Evolutionary conservation across 2,797 vertebrate species (phyloP).

Genomic region (Eulemur albifrons): DNA sequence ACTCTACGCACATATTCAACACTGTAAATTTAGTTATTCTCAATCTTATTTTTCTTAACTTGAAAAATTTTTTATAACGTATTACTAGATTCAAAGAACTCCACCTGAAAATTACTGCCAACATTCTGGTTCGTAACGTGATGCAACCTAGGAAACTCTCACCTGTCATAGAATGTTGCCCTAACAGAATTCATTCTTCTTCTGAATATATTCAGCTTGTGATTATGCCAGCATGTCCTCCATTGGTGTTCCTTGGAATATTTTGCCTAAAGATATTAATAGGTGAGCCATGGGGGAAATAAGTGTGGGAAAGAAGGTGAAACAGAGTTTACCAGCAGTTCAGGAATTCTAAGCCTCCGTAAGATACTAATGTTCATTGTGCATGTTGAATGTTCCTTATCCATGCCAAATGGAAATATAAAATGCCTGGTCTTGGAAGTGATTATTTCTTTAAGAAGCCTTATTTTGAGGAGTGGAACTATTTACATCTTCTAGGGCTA

Average conservation of each 20-base stretch:
- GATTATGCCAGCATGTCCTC: not conserved
- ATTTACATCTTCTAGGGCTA: not conserved
- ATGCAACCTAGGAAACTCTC: not conserved
- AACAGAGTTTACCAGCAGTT: not conserved
- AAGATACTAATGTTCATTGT: not conserved
- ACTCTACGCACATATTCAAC: not conserved
- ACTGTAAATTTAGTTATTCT: not conserved
- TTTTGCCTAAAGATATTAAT: not conserved
- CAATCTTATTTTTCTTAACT: not conserved
- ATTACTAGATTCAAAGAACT: not conserved
- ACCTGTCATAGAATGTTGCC: not conserved
- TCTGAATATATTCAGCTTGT: not conserved
- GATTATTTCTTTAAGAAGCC: not conserved
- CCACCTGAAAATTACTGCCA: not conserved
- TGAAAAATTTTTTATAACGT: not conserved
- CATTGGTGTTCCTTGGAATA: not conserved
- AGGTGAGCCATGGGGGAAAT: not conserved
- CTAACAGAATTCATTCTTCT: not conserved
- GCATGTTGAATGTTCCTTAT: not conserved
- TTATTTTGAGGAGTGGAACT: not conserved
- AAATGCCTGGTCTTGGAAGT: not conserved
- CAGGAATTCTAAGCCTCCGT: not conserved
- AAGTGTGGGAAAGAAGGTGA: not conserved
- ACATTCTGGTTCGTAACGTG: not conserved
- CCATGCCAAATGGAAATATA: too few relatives aligned